These are phyloP conservation scores for Cephus runcator DNA, from an alignment of 2,888 invertebrate genomes.

Conservation along the genomic window DNA sequence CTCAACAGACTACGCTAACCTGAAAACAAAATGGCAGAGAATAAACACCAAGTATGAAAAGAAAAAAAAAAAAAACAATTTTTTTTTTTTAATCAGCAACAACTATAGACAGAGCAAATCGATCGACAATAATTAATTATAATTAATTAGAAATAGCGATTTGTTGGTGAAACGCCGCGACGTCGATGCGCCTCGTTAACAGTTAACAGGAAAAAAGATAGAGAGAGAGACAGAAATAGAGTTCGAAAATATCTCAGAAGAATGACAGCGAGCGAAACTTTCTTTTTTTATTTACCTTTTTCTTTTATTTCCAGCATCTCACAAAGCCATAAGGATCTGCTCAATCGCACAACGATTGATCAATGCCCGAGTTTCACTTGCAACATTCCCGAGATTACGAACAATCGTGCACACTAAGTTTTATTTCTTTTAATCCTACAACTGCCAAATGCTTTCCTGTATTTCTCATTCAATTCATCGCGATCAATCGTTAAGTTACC, in stretches of 20 bases:
- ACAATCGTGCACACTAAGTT: neutral
- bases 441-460: neutral
- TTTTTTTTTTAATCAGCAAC: neutral
- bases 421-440: neutral
- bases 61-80: no score
- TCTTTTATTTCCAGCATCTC: neutral
- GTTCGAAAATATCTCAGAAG: neutral
- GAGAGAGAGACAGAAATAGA: neutral
- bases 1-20: neutral
- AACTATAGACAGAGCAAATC: neutral
- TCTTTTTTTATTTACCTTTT: neutral
- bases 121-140: neutral
- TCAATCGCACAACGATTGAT: neutral
- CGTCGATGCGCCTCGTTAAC: neutral
- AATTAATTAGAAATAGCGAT: neutral
- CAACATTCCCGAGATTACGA: neutral
- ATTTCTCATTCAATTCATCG: neutral
- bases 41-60: neutral
- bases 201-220: neutral
- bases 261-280: neutral
- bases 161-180: neutral
- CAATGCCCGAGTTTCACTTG: neutral
- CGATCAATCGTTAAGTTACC: neutral
- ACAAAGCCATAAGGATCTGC: neutral
- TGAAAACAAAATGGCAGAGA: neutral